phyloP scores from a whole-genome alignment of 2,113 vertebrate genomes.

The Microtus ochrogaster region DNA sequence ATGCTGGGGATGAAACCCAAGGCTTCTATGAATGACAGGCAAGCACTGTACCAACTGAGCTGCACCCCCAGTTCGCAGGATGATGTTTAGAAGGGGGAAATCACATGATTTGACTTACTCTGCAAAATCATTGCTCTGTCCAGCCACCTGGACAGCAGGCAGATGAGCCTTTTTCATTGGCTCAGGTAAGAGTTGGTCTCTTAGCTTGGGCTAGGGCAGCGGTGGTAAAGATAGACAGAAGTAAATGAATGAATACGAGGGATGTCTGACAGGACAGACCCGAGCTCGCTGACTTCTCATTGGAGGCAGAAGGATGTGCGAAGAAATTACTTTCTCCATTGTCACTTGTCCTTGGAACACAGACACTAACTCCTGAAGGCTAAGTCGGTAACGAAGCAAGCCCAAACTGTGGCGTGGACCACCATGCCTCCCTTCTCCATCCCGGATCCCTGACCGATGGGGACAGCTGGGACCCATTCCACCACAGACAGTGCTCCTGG shows the following conservation, averaged over 20 bases:
- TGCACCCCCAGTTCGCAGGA: too few relatives aligned
- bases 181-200: neutral
- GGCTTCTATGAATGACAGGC: neutral
- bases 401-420: too few relatives aligned
- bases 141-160: too few relatives aligned
- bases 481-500: neutral
- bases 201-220: neutral
- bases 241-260: neutral
- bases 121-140: neutral
- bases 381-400: neutral
- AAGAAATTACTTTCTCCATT: neutral
- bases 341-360: neutral
- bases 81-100: neutral
- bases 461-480: neutral
- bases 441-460: neutral
- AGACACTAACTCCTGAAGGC: neutral
- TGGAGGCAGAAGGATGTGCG: neutral
- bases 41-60: neutral
- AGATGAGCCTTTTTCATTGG: neutral
- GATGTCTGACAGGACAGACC: neutral
- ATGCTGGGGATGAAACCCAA: neutral
- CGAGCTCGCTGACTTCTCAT: neutral
- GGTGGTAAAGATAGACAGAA: neutral
- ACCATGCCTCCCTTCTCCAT: neutral
- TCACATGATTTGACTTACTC: neutral